These are phyloP conservation scores for Bagarius yarrelli DNA, from an alignment of 2,113 vertebrate genomes.

Conservation along the genomic window DNA sequence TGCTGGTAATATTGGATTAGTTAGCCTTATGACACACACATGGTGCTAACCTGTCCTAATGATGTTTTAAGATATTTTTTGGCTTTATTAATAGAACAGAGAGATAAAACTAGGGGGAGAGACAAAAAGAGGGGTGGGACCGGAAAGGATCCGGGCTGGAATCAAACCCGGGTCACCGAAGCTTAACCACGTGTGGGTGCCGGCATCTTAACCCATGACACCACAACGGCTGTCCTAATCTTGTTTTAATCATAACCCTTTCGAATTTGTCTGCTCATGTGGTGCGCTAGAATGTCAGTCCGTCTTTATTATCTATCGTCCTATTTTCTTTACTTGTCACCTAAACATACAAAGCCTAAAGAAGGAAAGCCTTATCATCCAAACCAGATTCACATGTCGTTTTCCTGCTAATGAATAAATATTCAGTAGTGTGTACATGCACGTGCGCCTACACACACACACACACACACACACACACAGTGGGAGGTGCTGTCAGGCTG, in stretches of 20 bases:
- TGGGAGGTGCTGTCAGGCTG: conserved; percentile 63
- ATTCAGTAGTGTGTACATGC: conserved; percentile 43
- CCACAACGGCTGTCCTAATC: too few relatives aligned
- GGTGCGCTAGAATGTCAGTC: neutral
- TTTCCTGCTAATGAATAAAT: conserved; percentile 73
- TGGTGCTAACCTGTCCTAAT: neutral
- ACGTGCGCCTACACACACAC: conserved; percentile 29
- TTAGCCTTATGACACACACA: neutral
- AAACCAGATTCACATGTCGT: conserved; percentile 64
- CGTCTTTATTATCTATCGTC: conserved; percentile 15
- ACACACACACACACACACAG: conserved; percentile 52
- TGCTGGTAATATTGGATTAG: neutral
- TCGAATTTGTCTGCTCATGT: conserved; percentile 6
- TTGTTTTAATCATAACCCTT: neutral
- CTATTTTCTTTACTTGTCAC: conserved; percentile 37
- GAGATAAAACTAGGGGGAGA: too few relatives aligned
- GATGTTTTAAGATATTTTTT: too few relatives aligned
- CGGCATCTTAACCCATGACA: too few relatives aligned
- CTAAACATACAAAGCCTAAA: conserved; percentile 56
- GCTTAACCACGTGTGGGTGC: too few relatives aligned
- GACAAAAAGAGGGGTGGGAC: too few relatives aligned
- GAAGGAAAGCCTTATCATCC: conserved; percentile 69
- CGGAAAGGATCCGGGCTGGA: too few relatives aligned
- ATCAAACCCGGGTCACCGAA: too few relatives aligned
- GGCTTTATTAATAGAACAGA: too few relatives aligned